Base-by-base conservation (phyloP, 2,113 vertebrate genomes). In the Centropus bengalensis region DNA sequence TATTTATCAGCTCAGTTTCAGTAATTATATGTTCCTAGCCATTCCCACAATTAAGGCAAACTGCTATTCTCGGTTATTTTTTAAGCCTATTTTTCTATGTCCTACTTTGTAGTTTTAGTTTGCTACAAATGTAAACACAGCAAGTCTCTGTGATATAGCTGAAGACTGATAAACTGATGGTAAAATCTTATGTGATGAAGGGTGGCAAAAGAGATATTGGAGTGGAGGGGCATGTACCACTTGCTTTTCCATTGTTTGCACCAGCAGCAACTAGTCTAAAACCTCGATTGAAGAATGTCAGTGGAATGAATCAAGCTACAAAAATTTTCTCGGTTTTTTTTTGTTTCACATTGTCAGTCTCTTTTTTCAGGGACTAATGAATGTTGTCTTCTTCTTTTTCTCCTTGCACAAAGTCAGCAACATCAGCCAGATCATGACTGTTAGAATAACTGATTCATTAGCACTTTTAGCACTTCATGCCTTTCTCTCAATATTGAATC, bases 141-240 rank as follows among this genome's bases (percentile, higher is more conserved):
- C 4, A 5, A 64, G 1, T 2, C 52, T 20, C 47, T 69, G 30
- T 51, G 16, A 64, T 69, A 90, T 60, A 84, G 15, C 40, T 69
- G 33, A 68, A 84, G n/a, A 49, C 49, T 14, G 28, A 15, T 49
- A 58, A 59, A 33, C 7, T 59, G 38, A 40, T 12, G 63, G 9
- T 23, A 80, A 81, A n/a, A 80, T 33, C 45, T 2, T 24, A 38
- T 10, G 4, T n/a, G 19, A 32, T 14, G 7, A 6, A 10, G 13
- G 8, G 3, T 5, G 5, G 2, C 2, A 20, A 67, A 14, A 9
- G 30, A 51, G 2, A 4, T 14, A 69, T 45, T 56, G 8, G 20
- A 13, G 4, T 55, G 28, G 9, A 75, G 9, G 6, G 7, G 6
- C 55, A 90, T 12, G 16, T 64, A 52, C 3, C 14, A 14, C 42